Evolutionary conservation across 2,888 invertebrate genomes (phyloP).

Genomic region (Geophilus truncorum): DNA sequence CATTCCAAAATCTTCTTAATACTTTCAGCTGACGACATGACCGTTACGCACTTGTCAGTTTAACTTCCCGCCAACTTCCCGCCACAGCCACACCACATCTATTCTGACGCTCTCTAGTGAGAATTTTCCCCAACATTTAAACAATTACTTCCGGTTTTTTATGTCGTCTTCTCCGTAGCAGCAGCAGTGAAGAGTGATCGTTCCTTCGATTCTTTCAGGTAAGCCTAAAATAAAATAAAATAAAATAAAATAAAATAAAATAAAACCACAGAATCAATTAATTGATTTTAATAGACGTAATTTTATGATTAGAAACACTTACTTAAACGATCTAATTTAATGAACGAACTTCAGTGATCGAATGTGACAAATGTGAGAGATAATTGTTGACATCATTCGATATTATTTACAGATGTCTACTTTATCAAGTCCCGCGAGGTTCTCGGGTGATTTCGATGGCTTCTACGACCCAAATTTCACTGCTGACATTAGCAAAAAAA

Average conservation of each 20-base stretch:
- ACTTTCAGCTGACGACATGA: background rate
- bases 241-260: too few species aligned
- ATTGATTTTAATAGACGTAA: too few species aligned
- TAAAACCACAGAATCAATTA: too few species aligned
- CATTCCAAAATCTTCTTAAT: background rate
- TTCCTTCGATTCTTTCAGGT: too few species aligned
- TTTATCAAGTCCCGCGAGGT: constrained; percentile 48
- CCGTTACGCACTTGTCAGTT: background rate
- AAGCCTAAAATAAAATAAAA: too few species aligned
- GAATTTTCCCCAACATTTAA: background rate
- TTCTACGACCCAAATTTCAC: constrained; percentile 66
- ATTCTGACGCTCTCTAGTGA: background rate
- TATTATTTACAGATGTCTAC: constrained; percentile 36
- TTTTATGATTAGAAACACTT: too few species aligned
- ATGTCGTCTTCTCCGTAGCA: background rate
- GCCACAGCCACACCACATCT: too few species aligned
- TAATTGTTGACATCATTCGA: too few species aligned
- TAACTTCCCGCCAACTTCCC: background rate
- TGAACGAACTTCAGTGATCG: too few species aligned
- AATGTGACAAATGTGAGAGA: background rate
- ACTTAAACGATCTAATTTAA: too few species aligned
- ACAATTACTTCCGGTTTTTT: background rate
- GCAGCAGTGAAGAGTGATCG: too few species aligned
- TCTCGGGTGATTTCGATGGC: constrained; percentile 57
- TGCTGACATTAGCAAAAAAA: constrained; percentile 70